Conservation (phyloP, 2,888 invertebrate species). For the Endomychus coccineus region DNA sequence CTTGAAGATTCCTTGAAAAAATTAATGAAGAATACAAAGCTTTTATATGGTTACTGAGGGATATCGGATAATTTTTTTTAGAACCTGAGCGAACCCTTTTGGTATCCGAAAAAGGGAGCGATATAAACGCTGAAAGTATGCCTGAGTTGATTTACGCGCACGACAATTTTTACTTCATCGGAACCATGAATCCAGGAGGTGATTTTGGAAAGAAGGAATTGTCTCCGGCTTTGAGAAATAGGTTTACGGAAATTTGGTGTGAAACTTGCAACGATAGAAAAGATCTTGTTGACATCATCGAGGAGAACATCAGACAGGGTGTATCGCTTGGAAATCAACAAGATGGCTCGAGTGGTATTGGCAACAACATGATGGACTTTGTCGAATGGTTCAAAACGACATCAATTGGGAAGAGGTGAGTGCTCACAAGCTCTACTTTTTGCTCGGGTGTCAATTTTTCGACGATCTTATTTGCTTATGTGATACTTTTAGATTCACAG, state of each 20-base stretch:
- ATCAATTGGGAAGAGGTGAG: conserved; percentile 58
- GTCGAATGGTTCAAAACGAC: conserved; percentile 66
- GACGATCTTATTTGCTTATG: too few relatives aligned
- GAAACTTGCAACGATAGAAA: conserved; percentile 62
- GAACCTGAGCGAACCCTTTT: conserved; percentile 88
- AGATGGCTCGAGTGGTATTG: conserved; percentile 53
- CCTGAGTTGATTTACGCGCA: conserved; percentile 56
- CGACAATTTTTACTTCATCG: conserved; percentile 79
- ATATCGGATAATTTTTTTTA: conserved; percentile 34
- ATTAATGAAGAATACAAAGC: too few relatives aligned
- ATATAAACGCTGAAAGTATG: conserved; percentile 47
- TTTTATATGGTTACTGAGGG: too few relatives aligned
- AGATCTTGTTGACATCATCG: conserved; percentile 74
- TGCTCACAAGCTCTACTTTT: too few relatives aligned
- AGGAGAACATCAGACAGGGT: conserved; percentile 61
- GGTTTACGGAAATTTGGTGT: conserved; percentile 99
- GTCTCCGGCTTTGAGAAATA: conserved; percentile 92
- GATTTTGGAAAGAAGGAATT: conserved; percentile 99
- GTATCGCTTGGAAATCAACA: conserved; percentile 50
- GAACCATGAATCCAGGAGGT: conserved; percentile 99
- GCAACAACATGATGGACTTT: conserved; percentile 69
- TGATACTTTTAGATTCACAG: conserved; percentile 57
- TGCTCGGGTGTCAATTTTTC: conserved; percentile 1
- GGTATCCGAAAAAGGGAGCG: conserved; percentile 82
- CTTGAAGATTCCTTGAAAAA: too few relatives aligned